Evolutionary conservation across 1,140 invertebrate genomes (phyloP).

Genomic region (Drosophila equinoxialis): DNA sequence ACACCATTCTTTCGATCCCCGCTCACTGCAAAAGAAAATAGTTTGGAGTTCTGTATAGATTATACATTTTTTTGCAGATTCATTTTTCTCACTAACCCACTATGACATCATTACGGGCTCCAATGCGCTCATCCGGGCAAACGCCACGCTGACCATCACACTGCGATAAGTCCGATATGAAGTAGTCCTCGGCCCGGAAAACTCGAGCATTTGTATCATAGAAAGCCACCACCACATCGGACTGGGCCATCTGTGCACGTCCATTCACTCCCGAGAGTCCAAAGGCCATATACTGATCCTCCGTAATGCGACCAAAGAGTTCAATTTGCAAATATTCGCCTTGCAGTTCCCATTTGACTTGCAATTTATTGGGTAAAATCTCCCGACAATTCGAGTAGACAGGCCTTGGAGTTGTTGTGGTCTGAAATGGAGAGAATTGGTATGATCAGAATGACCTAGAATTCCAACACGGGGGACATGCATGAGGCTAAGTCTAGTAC

Average conservation of each 20-base stretch:
- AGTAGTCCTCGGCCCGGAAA: slow-evolving; percentile 93
- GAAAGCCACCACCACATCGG: slow-evolving; percentile 93
- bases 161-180: slow-evolving; percentile 91
- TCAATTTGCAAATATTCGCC: slow-evolving; percentile 90
- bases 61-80: neutral
- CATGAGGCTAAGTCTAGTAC: slow-evolving; percentile 83
- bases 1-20: slow-evolving; percentile 91
- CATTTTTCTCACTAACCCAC: slow-evolving; percentile 83
- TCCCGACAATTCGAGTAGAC: slow-evolving; percentile 90
- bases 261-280: slow-evolving; percentile 91
- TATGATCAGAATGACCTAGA: neutral
- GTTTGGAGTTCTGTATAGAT: too few species aligned
- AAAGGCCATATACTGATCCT: slow-evolving; percentile 95
- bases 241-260: slow-evolving; percentile 88
- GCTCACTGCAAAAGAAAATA: slow-evolving; percentile 83
- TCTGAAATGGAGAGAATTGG: slow-evolving; percentile 75
- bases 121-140: slow-evolving; percentile 92
- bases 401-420: slow-evolving; percentile 85
- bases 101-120: slow-evolving; percentile 91
- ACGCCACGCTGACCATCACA: slow-evolving; percentile 92
- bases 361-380: slow-evolving; percentile 89
- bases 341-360: slow-evolving; percentile 91
- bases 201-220: slow-evolving; percentile 88
- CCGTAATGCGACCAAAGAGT: slow-evolving; percentile 89
- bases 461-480: slow-evolving; percentile 31